Conservation (phyloP, 2,797 vertebrate species). For the Parambassis ranga region DNA sequence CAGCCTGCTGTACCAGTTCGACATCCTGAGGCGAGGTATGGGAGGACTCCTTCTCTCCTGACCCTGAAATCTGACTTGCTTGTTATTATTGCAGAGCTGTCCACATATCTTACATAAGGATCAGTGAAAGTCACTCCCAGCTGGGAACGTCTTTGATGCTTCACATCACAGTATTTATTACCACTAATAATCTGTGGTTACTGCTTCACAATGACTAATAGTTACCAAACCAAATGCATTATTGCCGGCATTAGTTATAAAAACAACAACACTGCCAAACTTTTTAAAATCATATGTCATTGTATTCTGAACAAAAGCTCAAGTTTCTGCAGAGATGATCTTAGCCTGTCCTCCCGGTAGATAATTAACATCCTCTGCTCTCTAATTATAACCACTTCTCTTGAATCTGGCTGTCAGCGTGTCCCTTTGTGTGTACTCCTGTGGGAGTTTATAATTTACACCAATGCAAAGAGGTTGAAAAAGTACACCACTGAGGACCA, state of each 20-base stretch:
- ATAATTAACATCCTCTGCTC: slow-evolving; percentile 39
- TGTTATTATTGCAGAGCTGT: neutral
- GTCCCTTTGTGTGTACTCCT: slow-evolving; percentile 39
- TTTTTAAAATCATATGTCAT: too few species aligned
- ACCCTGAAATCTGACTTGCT: slow-evolving; percentile 6
- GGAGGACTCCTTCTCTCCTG: neutral
- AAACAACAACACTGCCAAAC: neutral
- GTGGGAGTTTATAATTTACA: slow-evolving; percentile 5
- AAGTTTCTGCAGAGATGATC: too few species aligned
- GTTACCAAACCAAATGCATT: neutral
- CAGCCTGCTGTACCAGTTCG: slow-evolving; percentile 66
- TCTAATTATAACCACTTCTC: slow-evolving; percentile 53
- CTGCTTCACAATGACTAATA: neutral
- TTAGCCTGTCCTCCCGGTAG: neutral
- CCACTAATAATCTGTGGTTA: neutral
- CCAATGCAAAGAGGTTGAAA: slow-evolving; percentile 44
- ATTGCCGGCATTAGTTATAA: neutral
- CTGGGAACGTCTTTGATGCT: slow-evolving; percentile 13
- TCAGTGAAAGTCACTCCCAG: neutral
- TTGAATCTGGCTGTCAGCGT: slow-evolving; percentile 30
- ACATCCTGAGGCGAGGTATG: slow-evolving; percentile 77
- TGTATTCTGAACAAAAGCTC: too few species aligned
- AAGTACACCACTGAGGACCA: slow-evolving; percentile 13
- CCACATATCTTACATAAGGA: neutral
- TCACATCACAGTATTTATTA: slow-evolving; percentile 1